phyloP scores from a whole-genome alignment of 2,113 vertebrate genomes.

The Chaenocephalus aceratus region DNA sequence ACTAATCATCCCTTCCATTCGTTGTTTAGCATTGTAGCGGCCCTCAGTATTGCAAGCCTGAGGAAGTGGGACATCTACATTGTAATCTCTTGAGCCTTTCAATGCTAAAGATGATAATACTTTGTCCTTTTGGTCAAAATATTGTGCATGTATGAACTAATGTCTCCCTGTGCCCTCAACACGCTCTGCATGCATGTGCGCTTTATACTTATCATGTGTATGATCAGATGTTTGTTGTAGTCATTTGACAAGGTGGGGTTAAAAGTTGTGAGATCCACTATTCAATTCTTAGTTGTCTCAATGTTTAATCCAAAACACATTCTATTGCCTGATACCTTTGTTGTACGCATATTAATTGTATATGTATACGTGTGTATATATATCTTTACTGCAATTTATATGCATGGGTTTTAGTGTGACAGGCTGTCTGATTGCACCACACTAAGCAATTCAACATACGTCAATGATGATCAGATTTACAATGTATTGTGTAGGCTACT shows the following conservation, averaged over 20 bases:
- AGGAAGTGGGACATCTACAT: not conserved
- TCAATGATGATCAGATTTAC: not conserved
- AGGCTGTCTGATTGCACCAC: not conserved
- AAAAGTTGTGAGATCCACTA: not conserved
- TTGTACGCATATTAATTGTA: not conserved
- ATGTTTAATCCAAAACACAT: not conserved
- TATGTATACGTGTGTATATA: too few relatives aligned
- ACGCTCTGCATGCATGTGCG: constrained; percentile 26
- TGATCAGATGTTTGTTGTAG: not conserved
- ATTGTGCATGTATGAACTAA: constrained; percentile 11
- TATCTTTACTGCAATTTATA: not conserved
- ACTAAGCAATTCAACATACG: not conserved
- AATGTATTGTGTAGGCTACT: not conserved
- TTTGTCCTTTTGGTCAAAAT: constrained; percentile 19
- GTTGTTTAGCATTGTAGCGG: not conserved
- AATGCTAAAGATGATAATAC: not conserved
- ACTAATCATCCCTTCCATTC: not conserved
- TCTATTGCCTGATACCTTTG: not conserved
- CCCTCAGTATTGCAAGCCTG: not conserved
- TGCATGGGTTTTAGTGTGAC: not conserved
- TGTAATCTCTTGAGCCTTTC: not conserved
- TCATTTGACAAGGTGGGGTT: not conserved
- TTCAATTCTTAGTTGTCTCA: not conserved
- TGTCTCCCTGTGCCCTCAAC: not conserved
- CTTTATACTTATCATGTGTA: constrained; percentile 20